Percentiles rank a stretch among this genome's conserved stretches.
These are phyloP conservation scores for Atrichornis clamosus DNA, from an alignment of 2,113 vertebrate genomes.

Conservation along the genomic window DNA sequence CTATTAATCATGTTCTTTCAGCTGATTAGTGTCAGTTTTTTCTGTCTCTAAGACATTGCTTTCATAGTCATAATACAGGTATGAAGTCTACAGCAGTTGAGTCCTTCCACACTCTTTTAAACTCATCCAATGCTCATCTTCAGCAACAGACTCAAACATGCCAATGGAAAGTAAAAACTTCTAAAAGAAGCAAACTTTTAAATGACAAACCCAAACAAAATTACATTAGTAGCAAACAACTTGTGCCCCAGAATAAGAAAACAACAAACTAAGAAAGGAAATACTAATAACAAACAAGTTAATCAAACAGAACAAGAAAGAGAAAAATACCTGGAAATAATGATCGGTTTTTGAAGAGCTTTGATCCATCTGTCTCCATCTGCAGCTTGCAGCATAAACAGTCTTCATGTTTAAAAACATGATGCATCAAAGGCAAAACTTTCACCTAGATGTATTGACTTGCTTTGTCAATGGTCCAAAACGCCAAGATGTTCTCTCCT, in stretches of 20 bases:
- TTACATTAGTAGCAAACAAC: not conserved
- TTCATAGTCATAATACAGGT: not conserved
- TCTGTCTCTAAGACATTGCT: not conserved
- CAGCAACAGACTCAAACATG: not conserved
- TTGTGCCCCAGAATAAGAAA: not conserved
- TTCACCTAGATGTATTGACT: not conserved
- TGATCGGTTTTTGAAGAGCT: not conserved
- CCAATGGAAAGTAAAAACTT: not conserved
- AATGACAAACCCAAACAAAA: not conserved
- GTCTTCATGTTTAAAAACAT: slow-evolving; percentile 1
- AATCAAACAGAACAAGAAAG: slow-evolving; percentile 7
- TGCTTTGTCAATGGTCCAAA: not conserved
- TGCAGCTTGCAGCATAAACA: slow-evolving; percentile 3
- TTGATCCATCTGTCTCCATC: slow-evolving; percentile 14
- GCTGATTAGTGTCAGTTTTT: not conserved
- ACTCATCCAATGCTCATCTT: not conserved
- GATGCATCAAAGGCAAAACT: slow-evolving; percentile 20
- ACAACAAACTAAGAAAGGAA: not conserved
- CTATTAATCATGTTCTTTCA: not conserved
- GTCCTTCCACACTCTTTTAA: not conserved
- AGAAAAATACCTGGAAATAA: not conserved
- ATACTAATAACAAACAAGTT: not conserved
- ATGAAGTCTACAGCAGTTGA: not conserved
- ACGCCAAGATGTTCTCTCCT: not conserved
- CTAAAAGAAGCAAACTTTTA: not conserved